Conservation (phyloP, 2,888 invertebrate genomes). For the Pimpla rufipes region DNA sequence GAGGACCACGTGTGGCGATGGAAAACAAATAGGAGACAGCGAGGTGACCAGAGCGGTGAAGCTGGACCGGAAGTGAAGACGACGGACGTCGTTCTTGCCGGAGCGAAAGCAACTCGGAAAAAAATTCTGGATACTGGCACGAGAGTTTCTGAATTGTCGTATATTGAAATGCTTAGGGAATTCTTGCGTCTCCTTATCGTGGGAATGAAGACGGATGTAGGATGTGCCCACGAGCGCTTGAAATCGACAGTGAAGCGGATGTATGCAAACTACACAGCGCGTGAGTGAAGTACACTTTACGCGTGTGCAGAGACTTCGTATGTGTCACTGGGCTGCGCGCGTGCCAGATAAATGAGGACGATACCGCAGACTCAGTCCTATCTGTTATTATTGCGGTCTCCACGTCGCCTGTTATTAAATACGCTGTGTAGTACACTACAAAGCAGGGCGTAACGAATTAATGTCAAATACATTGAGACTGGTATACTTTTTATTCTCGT, state of each 20-base stretch:
- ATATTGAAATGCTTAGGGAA: constrained; percentile 1
- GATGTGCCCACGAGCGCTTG: constrained; percentile 62
- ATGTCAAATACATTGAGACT: constrained; percentile 56
- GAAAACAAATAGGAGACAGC: background rate
- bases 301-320: constrained; percentile 7
- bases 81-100: constrained; percentile 2
- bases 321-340: constrained; percentile 38
- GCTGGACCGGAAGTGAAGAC: constrained; percentile 75
- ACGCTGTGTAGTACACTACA: constrained; percentile 20
- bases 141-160: constrained; percentile 1
- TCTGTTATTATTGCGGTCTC: constrained; percentile 34
- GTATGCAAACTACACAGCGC: constrained; percentile 28
- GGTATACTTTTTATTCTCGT: constrained; percentile 32
- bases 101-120: constrained; percentile 74
- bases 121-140: constrained; percentile 20
- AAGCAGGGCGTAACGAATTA: constrained; percentile 67
- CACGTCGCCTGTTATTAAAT: constrained; percentile 28
- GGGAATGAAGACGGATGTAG: constrained; percentile 41
- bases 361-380: constrained; percentile 16
- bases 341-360: constrained; percentile 58
- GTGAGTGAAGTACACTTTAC: background rate
- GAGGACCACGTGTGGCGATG: background rate
- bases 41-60: constrained; percentile 69
- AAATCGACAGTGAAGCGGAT: constrained; percentile 79
- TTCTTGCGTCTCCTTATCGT: constrained; percentile 14